These are phyloP conservation scores for Alcis repandata DNA, from an alignment of 2,888 invertebrate genomes.

Conservation along the genomic window DNA sequence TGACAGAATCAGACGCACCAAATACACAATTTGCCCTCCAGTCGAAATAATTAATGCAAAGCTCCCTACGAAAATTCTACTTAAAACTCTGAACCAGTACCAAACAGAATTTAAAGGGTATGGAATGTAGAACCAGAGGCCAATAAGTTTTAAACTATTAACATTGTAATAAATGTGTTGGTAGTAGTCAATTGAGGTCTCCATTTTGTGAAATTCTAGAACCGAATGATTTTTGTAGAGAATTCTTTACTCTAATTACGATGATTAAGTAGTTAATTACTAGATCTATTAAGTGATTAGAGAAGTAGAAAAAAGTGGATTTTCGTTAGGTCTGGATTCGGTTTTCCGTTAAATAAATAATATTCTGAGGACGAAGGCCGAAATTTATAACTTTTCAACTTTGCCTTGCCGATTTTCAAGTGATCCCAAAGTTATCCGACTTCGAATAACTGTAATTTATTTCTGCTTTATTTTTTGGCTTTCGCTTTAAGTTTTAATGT, in stretches of 20 bases:
- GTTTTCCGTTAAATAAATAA: background rate
- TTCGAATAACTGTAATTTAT: background rate
- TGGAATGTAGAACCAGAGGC: constrained; percentile 65
- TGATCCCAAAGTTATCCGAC: background rate
- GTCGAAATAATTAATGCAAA: constrained; percentile 58
- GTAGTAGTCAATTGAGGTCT: constrained; percentile 52
- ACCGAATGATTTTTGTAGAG: constrained; percentile 29
- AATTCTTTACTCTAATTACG: constrained; percentile 37
- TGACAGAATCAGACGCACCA: constrained; percentile 55
- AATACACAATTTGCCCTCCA: constrained; percentile 57
- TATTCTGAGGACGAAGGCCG: constrained; percentile 8
- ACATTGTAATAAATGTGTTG: constrained; percentile 61
- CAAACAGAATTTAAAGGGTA: constrained; percentile 51
- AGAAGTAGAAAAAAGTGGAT: background rate
- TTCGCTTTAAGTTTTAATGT: background rate
- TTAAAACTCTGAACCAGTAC: constrained; percentile 57
- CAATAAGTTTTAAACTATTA: constrained; percentile 55
- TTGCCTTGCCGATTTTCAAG: constrained; percentile 19
- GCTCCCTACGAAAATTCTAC: constrained; percentile 50
- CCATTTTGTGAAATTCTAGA: constrained; percentile 48
- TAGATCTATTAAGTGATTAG: background rate
- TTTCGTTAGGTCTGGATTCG: background rate
- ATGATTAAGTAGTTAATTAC: constrained; percentile 33
- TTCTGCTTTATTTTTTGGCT: background rate
- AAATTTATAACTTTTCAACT: constrained; percentile 13